These are phyloP conservation scores for Trichogramma pretiosum DNA, from an alignment of 1,140 invertebrate species.

Conservation along the genomic window DNA sequence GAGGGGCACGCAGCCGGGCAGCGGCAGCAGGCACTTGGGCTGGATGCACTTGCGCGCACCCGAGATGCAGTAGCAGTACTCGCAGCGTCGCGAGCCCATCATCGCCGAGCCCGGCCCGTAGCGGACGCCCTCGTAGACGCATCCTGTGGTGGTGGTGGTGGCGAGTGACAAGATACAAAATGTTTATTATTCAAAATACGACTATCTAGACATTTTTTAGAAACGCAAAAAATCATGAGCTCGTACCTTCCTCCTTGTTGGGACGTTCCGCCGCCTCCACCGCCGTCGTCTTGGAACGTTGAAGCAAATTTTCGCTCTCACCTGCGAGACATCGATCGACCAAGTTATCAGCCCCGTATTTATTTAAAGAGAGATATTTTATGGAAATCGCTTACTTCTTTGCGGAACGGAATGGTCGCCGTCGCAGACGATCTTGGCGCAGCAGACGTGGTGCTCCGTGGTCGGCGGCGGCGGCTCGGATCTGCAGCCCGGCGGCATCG, in stretches of 20 bases:
- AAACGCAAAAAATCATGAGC: too few species aligned
- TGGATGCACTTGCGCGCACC: conserved; percentile 69
- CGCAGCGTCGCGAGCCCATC: conserved; percentile 65
- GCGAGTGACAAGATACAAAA: too few species aligned
- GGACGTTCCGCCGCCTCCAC: conserved; percentile 6
- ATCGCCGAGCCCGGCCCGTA: conserved; percentile 79
- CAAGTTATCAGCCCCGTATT: too few species aligned
- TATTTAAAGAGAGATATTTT: too few species aligned
- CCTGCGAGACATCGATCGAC: too few species aligned
- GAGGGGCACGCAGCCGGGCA: conserved; percentile 61
- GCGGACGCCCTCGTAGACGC: conserved; percentile 62
- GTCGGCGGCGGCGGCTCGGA: conserved; percentile 57
- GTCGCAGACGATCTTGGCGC: conserved; percentile 65
- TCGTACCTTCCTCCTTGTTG: conserved; percentile 9
- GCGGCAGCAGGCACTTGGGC: conserved; percentile 69
- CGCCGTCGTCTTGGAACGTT: conserved; percentile 22
- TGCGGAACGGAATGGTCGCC: too few species aligned
- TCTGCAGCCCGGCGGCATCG: conserved; percentile 59
- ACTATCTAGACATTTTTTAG: too few species aligned
- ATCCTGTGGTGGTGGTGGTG: conserved; percentile 59
- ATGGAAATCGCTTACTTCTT: conserved; percentile 44
- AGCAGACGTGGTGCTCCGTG: conserved; percentile 63
- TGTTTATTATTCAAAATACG: too few species aligned
- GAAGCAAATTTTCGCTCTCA: conserved; percentile 28
- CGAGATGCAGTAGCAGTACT: conserved; percentile 79